These are phyloP conservation scores for Cheilosia vernalis DNA, from an alignment of 2,888 invertebrate genomes.

Conservation along the genomic window DNA sequence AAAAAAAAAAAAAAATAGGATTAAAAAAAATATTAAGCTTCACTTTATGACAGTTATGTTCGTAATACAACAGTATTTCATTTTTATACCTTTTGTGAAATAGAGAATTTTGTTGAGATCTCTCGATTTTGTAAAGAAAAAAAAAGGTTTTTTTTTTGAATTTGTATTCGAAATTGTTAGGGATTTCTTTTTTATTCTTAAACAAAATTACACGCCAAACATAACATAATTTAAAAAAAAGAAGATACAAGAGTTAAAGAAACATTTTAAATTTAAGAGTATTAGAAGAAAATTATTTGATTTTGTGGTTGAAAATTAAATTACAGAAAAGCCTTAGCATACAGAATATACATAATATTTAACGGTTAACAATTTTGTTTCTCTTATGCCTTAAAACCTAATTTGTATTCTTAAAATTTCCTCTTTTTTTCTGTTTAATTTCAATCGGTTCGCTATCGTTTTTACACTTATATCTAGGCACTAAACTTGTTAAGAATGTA, in stretches of 20 bases:
- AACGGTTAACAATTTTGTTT: slow-evolving; percentile 70
- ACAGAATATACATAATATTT: slow-evolving; percentile 60
- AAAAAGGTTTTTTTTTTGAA: slow-evolving; percentile 34
- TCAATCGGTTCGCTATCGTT: slow-evolving; percentile 35
- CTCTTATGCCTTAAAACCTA: slow-evolving; percentile 51
- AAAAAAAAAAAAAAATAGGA: slow-evolving; percentile 5
- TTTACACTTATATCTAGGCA: slow-evolving; percentile 70
- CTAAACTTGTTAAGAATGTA: slow-evolving; percentile 62
- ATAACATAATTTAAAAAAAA: slow-evolving; percentile 47
- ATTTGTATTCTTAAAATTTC: slow-evolving; percentile 61
- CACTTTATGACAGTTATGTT: slow-evolving; percentile 72
- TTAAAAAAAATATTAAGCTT: slow-evolving; percentile 49
- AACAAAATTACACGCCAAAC: slow-evolving; percentile 68
- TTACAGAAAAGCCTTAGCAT: slow-evolving; percentile 56
- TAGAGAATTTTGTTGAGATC: slow-evolving; percentile 74
- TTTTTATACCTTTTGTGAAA: slow-evolving; percentile 65
- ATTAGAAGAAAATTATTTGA: slow-evolving; percentile 16
- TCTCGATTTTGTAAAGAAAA: slow-evolving; percentile 69
- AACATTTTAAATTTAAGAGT: slow-evolving; percentile 15
- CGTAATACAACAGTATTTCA: slow-evolving; percentile 56
- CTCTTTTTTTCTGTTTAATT: slow-evolving; percentile 47
- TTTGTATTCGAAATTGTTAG: slow-evolving; percentile 28
- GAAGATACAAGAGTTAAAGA: neutral
- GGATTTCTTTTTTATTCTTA: slow-evolving; percentile 57
- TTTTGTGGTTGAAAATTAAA: slow-evolving; percentile 48